Percentiles rank a stretch among this genome's conserved stretches.
Evolutionary conservation across 1,140 invertebrate species (phyloP).

Genomic region (Periplaneta americana): DNA sequence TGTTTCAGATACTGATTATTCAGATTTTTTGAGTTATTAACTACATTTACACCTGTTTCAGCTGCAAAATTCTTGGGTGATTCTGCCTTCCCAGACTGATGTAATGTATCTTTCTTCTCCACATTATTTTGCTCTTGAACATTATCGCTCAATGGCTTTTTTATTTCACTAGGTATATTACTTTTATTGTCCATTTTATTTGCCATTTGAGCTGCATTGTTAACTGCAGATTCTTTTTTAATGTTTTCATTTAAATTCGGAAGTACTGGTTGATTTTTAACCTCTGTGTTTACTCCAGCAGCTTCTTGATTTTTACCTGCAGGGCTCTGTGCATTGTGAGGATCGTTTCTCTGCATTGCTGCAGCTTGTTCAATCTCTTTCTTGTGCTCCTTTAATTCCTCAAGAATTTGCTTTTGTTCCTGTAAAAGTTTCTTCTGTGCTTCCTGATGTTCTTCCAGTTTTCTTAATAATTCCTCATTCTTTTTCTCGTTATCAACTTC

Average conservation of each 20-base stretch:
- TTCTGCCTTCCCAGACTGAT: slow-evolving; percentile 27
- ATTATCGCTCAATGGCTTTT: background rate
- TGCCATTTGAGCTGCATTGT: background rate
- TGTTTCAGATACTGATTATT: background rate
- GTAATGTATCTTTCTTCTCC: slow-evolving; percentile 41
- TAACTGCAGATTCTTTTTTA: background rate
- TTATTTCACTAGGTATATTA: background rate
- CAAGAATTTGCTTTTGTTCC: slow-evolving; percentile 45
- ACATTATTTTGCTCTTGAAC: slow-evolving; percentile 28
- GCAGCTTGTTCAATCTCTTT: slow-evolving; percentile 21
- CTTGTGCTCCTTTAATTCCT: slow-evolving; percentile 44
- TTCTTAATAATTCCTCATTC: slow-evolving; percentile 44
- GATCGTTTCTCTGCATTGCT: slow-evolving; percentile 21
- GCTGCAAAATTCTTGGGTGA: slow-evolving; percentile 50
- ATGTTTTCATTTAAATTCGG: slow-evolving; percentile 17
- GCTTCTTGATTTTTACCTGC: background rate
- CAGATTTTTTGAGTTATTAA: background rate
- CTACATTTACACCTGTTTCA: slow-evolving; percentile 25
- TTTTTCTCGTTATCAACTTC: slow-evolving; percentile 38
- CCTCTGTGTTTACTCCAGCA: background rate
- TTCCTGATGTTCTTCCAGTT: slow-evolving; percentile 45
- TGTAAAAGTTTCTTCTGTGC: slow-evolving; percentile 41
- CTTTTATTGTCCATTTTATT: too few relatives aligned
- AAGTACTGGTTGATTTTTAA: background rate
- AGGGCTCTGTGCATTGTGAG: background rate